Percentiles rank a stretch among this genome's conserved stretches.
These are phyloP conservation scores for Archilochus colubris DNA, from an alignment of 2,113 vertebrate species.

Conservation along the genomic window DNA sequence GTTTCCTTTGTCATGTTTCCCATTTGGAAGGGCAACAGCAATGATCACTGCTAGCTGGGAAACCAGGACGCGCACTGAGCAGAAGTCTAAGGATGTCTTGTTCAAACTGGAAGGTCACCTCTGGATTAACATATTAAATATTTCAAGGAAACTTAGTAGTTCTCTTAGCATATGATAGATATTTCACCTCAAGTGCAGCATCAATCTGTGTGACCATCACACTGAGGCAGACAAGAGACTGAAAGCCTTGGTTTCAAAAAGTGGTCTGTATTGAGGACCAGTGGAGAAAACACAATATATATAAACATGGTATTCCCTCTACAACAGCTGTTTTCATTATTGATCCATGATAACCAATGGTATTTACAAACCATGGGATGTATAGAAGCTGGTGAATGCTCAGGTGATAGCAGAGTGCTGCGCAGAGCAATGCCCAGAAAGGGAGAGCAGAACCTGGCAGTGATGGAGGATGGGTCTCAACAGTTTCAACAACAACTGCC, in stretches of 20 bases:
- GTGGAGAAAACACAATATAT: not conserved
- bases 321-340: not conserved
- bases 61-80: accelerated
- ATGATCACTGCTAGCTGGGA: not conserved
- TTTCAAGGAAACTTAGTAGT: not conserved
- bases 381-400: not conserved
- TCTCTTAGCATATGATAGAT: not conserved
- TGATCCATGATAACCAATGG: not conserved
- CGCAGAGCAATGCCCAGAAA: not conserved
- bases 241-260: not conserved
- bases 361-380: not conserved
- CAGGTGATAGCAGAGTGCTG: not conserved
- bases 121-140: not conserved
- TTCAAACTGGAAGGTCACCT: not conserved
- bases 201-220: not conserved
- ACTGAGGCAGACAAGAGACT: not conserved
- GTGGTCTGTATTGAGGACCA: not conserved
- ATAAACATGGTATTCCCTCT: not conserved
- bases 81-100: not conserved
- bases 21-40: not conserved
- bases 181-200: not conserved
- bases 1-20: not conserved
- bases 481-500: not conserved
- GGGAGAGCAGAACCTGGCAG: not conserved
- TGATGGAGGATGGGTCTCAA: accelerated